phyloP scores from a whole-genome alignment of 2,797 vertebrate species.

The Parambassis ranga region DNA sequence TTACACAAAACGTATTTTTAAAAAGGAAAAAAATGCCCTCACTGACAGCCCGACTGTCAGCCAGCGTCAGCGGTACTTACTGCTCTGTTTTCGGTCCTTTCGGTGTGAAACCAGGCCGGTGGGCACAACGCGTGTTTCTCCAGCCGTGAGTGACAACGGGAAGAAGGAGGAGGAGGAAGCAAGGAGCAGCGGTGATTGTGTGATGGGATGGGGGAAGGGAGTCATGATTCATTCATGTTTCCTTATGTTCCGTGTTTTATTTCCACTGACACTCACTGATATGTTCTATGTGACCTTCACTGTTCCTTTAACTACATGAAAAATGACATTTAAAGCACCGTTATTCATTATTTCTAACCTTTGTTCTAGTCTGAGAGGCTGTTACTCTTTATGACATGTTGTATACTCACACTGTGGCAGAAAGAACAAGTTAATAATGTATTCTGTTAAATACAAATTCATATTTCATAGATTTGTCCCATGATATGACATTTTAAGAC shows the following conservation, averaged over 20 bases:
- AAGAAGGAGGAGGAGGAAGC: slow-evolving; percentile 17
- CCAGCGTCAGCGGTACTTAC: slow-evolving; percentile 55
- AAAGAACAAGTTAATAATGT: neutral
- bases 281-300: neutral
- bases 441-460: neutral
- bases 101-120: slow-evolving; percentile 28
- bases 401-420: neutral
- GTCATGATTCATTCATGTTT: slow-evolving; percentile 7
- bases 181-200: neutral
- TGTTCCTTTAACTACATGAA: neutral
- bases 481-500: neutral
- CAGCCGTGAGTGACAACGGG: slow-evolving; percentile 37
- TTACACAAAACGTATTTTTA: neutral
- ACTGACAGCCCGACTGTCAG: neutral
- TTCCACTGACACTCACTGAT: neutral
- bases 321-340: neutral
- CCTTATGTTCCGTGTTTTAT: neutral
- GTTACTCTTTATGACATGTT: neutral
- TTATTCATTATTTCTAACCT: neutral
- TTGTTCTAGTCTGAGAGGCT: neutral
- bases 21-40: fast-evolving
- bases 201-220: slow-evolving; percentile 6
- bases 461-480: too few relatives aligned
- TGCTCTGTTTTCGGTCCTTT: slow-evolving; percentile 18
- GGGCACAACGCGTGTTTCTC: slow-evolving; percentile 55